Percentiles rank a stretch among this genome's conserved stretches.
These are phyloP conservation scores for Leptobrachium ailaonicum DNA, from an alignment of 2,113 vertebrate species.

Conservation along the genomic window DNA sequence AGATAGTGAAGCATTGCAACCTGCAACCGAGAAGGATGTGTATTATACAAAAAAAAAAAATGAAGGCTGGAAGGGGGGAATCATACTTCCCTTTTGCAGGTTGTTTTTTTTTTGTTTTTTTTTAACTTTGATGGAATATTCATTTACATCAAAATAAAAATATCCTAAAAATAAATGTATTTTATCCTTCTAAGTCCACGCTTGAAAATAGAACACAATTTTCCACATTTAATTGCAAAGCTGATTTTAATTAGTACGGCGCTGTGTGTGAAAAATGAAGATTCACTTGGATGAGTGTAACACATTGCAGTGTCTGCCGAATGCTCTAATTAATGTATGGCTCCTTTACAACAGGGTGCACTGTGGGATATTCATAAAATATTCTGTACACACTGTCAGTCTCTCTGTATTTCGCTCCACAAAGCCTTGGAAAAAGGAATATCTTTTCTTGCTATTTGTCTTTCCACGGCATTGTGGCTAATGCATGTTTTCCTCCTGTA, in stretches of 20 bases:
- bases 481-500: conserved; percentile 55
- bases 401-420: conserved; percentile 60
- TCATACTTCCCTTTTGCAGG: conserved; percentile 57
- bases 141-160: conserved; percentile 86
- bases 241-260: conserved; percentile 86
- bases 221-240: conserved; percentile 95
- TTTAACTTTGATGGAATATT: conserved; percentile 76
- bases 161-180: conserved; percentile 84
- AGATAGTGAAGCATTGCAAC: conserved; percentile 76
- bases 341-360: conserved; percentile 64
- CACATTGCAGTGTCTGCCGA: conserved; percentile 68
- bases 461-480: conserved; percentile 60
- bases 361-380: conserved; percentile 67
- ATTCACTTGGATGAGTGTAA: conserved; percentile 73
- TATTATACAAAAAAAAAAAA: conserved; percentile 60
- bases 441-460: conserved; percentile 53
- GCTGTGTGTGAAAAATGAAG: conserved; percentile 75
- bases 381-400: conserved; percentile 63
- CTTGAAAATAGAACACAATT: conserved; percentile 89
- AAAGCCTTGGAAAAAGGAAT: conserved; percentile 59
- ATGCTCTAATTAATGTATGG: conserved; percentile 75
- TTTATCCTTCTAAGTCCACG: conserved; percentile 66
- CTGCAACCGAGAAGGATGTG: conserved; percentile 72
- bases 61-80: no score
- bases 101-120: no score